Evolutionary conservation across 2,113 vertebrate species (phyloP), one percentile per base, ranked within the genome.

Genomic region (Pedionomus torquatus): DNA sequence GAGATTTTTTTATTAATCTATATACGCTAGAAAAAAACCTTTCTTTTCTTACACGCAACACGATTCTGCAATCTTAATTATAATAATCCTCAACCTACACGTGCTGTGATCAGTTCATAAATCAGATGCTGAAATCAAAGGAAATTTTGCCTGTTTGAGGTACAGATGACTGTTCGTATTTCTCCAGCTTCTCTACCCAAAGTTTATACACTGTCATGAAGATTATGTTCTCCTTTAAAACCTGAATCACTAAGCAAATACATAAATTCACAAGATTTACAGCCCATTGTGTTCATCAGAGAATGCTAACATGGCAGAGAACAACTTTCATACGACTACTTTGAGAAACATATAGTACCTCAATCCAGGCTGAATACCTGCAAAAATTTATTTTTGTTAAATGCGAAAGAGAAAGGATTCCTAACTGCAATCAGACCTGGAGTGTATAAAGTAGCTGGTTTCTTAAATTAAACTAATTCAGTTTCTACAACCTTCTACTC

Each of bases 401-500:
- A 41, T 33, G 31, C 0, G 0, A 43, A 49, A 78, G 75, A 49
- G 8, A 90, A 90, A 92, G 35, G 24, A 55, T 90, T 87, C 52
- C n/a, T 52, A 85, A 81, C 46, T 88, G 69, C 48, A 64, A 17
- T 84, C 57, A 82, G 83, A 76, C 24, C 54, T 64, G 41, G 17
- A 78, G 58, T 4, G 2, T 61, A 43, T 39, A 83, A 69, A 87
- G 83, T 90, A 90, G 88, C 83, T 91, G 12, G 0, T 89, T 94
- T 85, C 80, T 78, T 87, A 92, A 91, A 83, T 87, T 77, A 89
- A 94, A 68, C 69, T 90, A 96, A 97, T 96, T 82, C 49, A 79
- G 37, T 95, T 95, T 82, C 89, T 95, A 79, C 89, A 96, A 12
- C 23, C 51, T 90, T 84, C 54, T 19, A 31, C 55, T 96, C 88